Base-by-base conservation (phyloP, 2,888 invertebrate species). In the Rotaria socialis region DNA sequence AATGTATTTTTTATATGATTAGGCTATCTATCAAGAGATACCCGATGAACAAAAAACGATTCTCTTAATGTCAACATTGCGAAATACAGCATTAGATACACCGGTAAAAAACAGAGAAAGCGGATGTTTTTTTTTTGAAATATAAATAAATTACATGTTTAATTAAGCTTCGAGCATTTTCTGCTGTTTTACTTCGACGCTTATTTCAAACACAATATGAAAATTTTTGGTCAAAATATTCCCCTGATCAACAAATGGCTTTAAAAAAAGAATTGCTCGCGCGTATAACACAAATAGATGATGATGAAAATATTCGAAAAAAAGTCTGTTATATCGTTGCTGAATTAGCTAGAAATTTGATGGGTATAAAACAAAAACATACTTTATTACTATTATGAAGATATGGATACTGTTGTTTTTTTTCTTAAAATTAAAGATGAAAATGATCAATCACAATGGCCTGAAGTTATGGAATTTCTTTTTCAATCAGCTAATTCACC, bases 291-390 rank as follows among this genome's bases (percentile, higher is more conserved):
- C 95, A 95, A 90, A 94, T 94, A 92, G 94, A 95, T 89, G 93
- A 93, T 67, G 94, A 94, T 88, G 93, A 93, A 88, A 92, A 95
- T 87, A 90, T 93, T 86, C 93, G 96, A 86, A 94, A 95, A 88
- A 97, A 97, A 93, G 94, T 97, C 84, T 96, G 96, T 91, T 98
- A 99, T 91, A 95, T 96, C 86, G 95, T 95, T 60, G 95, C 97
- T n/a, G 98, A 99, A 92, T 93, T 97, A 85, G 96, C 97, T 10
- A 93, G 97, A 89, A 96, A 96, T 92, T 93, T 96, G 88, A 94
- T 97, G 88, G 90, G 91, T 91, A 87, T 87, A 52, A 52, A 52
- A 52, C 8, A 52, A 52, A 3, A 14, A 52, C 4, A 16, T 52
- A 35, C 2, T 35, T 35, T 16, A 52, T 52, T 52, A 16, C 16